phyloP scores from a whole-genome alignment of 1,140 invertebrate species.

The Pachyrhynchus sulphureomaculatus region DNA sequence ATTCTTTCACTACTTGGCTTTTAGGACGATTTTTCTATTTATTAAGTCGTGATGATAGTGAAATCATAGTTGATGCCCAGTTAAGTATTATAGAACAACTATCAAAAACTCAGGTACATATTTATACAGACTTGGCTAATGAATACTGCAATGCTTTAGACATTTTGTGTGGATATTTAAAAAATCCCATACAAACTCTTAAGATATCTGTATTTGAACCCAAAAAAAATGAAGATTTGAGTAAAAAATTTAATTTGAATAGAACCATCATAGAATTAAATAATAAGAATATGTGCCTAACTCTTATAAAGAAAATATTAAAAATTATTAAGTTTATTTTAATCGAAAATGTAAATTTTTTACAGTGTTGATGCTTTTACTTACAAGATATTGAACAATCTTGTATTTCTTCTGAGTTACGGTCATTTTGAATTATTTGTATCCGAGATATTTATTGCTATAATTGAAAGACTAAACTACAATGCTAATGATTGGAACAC shows the following conservation, averaged over 20 bases:
- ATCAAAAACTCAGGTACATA: slow-evolving; percentile 53
- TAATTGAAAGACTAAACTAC: slow-evolving; percentile 22
- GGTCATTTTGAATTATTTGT: slow-evolving; percentile 37
- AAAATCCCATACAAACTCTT: slow-evolving; percentile 37
- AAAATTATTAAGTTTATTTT: slow-evolving; percentile 41
- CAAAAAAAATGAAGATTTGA: slow-evolving; percentile 50
- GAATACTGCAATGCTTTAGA: slow-evolving; percentile 54
- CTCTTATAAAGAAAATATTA: slow-evolving; percentile 38
- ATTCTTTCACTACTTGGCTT: slow-evolving; percentile 59
- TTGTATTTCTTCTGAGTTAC: slow-evolving; percentile 36
- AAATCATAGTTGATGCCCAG: slow-evolving; percentile 55
- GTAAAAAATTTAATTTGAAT: slow-evolving; percentile 54
- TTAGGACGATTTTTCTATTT: slow-evolving; percentile 59
- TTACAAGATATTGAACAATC: slow-evolving; percentile 33
- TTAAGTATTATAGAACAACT: slow-evolving; percentile 56
- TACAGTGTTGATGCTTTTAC: slow-evolving; percentile 28
- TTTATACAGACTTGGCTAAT: slow-evolving; percentile 52
- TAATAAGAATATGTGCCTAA: slow-evolving; percentile 24
- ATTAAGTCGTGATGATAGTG: slow-evolving; percentile 55
- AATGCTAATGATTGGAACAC: slow-evolving; percentile 27
- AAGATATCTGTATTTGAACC: slow-evolving; percentile 53
- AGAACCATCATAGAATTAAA: slow-evolving; percentile 46
- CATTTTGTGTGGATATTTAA: slow-evolving; percentile 52
- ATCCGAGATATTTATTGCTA: slow-evolving; percentile 37
- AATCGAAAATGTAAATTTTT: slow-evolving; percentile 37